Conservation (phyloP, 2,888 invertebrate genomes). For the Gisinianus flammeolus region DNA sequence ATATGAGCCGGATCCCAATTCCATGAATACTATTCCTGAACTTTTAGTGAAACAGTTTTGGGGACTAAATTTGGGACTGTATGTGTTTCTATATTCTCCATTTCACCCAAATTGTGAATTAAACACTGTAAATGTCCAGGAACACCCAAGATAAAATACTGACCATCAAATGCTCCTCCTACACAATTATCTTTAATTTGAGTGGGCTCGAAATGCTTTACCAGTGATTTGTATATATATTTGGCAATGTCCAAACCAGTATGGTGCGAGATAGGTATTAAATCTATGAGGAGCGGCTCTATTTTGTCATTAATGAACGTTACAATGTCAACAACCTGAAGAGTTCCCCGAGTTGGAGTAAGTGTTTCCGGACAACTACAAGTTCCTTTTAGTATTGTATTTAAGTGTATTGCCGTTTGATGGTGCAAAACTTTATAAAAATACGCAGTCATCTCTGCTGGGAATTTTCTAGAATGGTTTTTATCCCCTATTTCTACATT, state of each 20-base stretch:
- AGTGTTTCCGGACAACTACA: not conserved
- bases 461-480: not conserved
- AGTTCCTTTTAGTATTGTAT: not conserved
- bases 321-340: slow-evolving; percentile 1
- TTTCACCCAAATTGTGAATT: too few relatives aligned
- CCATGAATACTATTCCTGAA: not conserved
- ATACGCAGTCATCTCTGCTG: not conserved
- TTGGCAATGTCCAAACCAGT: not conserved
- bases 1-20: not conserved
- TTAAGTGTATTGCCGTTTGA: not conserved
- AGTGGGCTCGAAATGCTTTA: not conserved
- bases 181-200: not conserved
- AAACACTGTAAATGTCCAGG: not conserved
- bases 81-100: too few relatives aligned
- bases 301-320: not conserved
- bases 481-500: not conserved
- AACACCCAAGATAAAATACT: not conserved
- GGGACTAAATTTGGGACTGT: too few relatives aligned
- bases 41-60: too few relatives aligned
- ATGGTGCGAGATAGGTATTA: not conserved
- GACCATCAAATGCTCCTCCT: not conserved
- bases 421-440: not conserved
- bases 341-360: not conserved
- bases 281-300: not conserved
- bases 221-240: not conserved